These are phyloP conservation scores for Nilaparvata lugens DNA, from an alignment of 1,140 invertebrate species.

Conservation along the genomic window DNA sequence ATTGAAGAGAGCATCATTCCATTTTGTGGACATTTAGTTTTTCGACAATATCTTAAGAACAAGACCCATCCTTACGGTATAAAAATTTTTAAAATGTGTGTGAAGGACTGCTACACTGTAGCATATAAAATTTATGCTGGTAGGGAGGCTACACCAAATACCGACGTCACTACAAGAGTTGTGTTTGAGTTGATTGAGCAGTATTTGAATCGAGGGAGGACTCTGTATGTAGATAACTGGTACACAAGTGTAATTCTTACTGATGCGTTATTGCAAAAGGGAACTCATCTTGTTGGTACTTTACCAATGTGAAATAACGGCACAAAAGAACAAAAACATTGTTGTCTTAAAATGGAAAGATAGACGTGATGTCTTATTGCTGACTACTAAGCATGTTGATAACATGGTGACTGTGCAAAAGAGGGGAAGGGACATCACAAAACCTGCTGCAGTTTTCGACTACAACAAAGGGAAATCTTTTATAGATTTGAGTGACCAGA, in stretches of 20 bases:
- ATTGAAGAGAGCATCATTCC: background rate
- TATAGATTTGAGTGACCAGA: background rate
- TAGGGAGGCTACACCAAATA: background rate
- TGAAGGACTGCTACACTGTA: background rate
- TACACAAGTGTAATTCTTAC: background rate
- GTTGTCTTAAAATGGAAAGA: background rate
- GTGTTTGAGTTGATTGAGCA: background rate
- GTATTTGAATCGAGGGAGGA: background rate
- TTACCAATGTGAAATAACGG: background rate
- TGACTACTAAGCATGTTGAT: background rate
- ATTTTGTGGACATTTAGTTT: background rate
- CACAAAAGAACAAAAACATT: background rate
- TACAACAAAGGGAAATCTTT: constrained; percentile 1
- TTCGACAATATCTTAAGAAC: background rate
- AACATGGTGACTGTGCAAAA: background rate
- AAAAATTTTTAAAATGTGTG: background rate
- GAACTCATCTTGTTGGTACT: background rate
- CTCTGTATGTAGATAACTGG: constrained; percentile 1
- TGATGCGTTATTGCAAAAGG: background rate
- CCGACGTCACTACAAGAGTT: background rate
- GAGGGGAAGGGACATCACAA: background rate
- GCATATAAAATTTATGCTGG: background rate
- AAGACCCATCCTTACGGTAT: background rate
- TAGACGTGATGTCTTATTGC: background rate
- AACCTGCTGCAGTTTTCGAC: background rate